Evolutionary conservation across 2,797 vertebrate species (phyloP).

Genomic region (Limosa lapponica): DNA sequence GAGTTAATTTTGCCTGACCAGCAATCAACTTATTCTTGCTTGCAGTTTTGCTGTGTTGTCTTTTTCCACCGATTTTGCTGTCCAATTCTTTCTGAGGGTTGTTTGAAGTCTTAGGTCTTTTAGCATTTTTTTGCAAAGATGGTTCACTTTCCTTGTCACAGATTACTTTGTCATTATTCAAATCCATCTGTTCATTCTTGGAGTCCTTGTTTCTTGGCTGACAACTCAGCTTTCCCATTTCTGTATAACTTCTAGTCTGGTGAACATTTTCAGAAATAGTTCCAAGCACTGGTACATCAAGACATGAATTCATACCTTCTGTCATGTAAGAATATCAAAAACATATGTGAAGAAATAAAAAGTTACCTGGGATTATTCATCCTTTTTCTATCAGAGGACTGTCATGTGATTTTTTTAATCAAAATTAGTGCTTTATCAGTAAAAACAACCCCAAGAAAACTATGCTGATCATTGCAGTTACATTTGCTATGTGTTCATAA

Average conservation of each 20-base stretch:
- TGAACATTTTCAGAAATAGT: constrained; percentile 82
- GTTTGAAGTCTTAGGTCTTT: constrained; percentile 54
- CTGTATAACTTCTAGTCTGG: constrained; percentile 65
- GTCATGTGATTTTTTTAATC: background rate
- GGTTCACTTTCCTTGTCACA: constrained; percentile 79
- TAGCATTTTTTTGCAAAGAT: constrained; percentile 78
- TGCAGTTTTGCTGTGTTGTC: constrained; percentile 74
- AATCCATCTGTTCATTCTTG: constrained; percentile 87
- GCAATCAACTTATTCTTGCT: constrained; percentile 85
- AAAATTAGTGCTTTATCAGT: background rate
- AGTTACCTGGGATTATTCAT: constrained; percentile 44
- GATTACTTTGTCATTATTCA: constrained; percentile 73
- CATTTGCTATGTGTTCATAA: background rate
- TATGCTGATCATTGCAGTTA: background rate
- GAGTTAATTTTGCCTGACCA: constrained; percentile 90
- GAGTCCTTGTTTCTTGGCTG: constrained; percentile 77
- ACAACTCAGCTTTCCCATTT: constrained; percentile 69
- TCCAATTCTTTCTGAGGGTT: constrained; percentile 40
- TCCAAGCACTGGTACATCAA: constrained; percentile 73
- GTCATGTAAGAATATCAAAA: constrained; percentile 68
- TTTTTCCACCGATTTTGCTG: constrained; percentile 37
- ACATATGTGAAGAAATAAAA: constrained; percentile 47
- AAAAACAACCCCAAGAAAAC: background rate
- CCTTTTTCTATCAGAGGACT: background rate
- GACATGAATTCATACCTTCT: constrained; percentile 66